A percentile compares a stretch with the other conserved stretches of the same genome.
phyloP scores from a whole-genome alignment of 2,797 vertebrate genomes.

The Pipistrellus kuhlii region DNA sequence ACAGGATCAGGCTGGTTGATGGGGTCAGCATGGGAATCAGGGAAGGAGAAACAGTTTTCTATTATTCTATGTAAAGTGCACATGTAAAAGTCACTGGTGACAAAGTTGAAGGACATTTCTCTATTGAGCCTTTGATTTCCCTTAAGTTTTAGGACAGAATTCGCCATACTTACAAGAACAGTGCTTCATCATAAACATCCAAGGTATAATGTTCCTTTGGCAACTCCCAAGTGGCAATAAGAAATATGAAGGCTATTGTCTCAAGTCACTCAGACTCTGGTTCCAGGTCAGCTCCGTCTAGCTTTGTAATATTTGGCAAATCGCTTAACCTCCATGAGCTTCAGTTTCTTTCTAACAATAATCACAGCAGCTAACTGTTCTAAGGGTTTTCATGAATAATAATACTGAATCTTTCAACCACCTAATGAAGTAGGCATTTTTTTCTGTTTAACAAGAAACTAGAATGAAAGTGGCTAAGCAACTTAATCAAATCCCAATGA shows the following conservation, averaged over 20 bases:
- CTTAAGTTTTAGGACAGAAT: background rate
- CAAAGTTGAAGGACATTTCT: background rate
- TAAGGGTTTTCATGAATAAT: background rate
- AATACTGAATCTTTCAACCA: background rate
- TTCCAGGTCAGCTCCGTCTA: background rate
- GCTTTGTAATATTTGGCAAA: background rate
- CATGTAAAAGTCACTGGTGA: background rate
- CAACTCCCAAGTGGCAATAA: background rate
- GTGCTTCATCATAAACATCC: background rate
- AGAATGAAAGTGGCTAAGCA: constrained; percentile 16
- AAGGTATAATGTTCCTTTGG: background rate
- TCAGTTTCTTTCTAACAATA: background rate
- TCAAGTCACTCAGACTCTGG: background rate
- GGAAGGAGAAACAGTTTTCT: background rate
- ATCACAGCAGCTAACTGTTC: background rate
- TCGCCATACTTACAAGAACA: background rate
- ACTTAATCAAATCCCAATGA: background rate
- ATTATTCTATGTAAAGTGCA: background rate
- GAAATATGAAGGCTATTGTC: background rate
- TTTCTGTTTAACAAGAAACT: constrained; percentile 22
- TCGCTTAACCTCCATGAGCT: background rate
- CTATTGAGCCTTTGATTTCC: constrained; percentile 22
- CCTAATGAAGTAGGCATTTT: background rate
- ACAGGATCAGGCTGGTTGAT: background rate
- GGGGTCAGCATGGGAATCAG: background rate